Evolutionary conservation across 2,113 vertebrate species (phyloP).

Genomic region (Thermophis baileyi): DNA sequence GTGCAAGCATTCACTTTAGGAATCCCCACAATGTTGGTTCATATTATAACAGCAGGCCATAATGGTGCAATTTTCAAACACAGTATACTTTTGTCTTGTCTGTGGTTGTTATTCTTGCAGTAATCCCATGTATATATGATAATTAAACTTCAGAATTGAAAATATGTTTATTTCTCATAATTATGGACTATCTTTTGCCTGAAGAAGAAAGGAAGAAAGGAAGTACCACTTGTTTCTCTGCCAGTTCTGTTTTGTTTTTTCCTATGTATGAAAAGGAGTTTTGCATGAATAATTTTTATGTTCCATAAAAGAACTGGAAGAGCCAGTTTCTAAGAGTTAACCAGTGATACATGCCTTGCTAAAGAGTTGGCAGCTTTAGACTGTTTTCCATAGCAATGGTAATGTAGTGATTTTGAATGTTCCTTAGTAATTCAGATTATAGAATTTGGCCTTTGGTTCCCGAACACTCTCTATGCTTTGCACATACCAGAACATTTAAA

Average conservation of each 20-base stretch:
- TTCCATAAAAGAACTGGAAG: neutral
- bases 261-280: neutral
- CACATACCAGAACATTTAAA: constrained; percentile 25
- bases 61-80: neutral
- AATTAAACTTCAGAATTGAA: neutral
- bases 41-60: neutral
- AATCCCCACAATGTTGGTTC: no score
- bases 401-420: neutral
- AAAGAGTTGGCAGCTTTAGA: neutral
- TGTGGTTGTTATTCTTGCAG: no score
- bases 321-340: neutral
- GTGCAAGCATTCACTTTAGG: no score
- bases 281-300: no score
- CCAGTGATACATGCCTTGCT: neutral
- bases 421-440: constrained; percentile 2
- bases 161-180: neutral
- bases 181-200: neutral
- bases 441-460: constrained; percentile 28
- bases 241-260: no score
- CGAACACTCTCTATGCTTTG: constrained; percentile 16
- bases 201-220: neutral
- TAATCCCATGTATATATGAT: neutral
- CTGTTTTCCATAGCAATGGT: constrained; percentile 2
- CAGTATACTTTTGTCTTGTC: neutral
- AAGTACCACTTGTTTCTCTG: neutral